Evolutionary conservation across 2,888 invertebrate genomes (phyloP).

Genomic region (Marasmarcha lunaedactyla): DNA sequence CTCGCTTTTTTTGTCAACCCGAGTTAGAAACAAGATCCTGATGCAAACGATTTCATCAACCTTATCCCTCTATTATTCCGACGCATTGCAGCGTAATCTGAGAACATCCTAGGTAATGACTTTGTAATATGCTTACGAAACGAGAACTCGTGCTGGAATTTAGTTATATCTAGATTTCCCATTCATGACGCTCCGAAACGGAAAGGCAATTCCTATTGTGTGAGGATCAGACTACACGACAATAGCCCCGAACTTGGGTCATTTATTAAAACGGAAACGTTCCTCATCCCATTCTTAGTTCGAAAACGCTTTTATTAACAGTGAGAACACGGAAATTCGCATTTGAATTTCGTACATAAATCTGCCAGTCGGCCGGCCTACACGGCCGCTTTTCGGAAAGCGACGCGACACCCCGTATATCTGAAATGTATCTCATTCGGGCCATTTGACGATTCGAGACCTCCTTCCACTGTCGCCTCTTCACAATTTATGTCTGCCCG

Average conservation of each 20-base stretch:
- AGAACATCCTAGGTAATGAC: no score
- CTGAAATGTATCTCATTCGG: slow-evolving; percentile 21
- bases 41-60: no score
- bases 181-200: not conserved
- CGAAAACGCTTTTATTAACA: slow-evolving; percentile 1
- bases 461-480: slow-evolving; percentile 15
- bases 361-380: slow-evolving; percentile 1
- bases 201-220: not conserved
- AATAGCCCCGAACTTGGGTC: not conserved
- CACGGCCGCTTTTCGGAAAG: not conserved
- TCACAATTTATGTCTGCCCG: slow-evolving; percentile 17
- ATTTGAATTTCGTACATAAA: slow-evolving; percentile 1
- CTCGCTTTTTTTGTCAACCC: no score
- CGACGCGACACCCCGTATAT: not conserved
- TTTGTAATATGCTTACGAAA: no score
- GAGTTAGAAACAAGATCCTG: no score
- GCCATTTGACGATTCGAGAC: slow-evolving; percentile 21
- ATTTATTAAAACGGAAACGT: slow-evolving; percentile 1
- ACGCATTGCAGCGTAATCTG: no score
- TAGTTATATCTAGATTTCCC: no score
- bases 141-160: no score
- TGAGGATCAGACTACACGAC: not conserved
- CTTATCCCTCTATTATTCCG: no score
- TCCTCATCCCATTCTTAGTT: not conserved
- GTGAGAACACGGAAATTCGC: slow-evolving; percentile 1